These are phyloP conservation scores for Venusia cambrica DNA, from an alignment of 2,888 invertebrate species.

Conservation along the genomic window DNA sequence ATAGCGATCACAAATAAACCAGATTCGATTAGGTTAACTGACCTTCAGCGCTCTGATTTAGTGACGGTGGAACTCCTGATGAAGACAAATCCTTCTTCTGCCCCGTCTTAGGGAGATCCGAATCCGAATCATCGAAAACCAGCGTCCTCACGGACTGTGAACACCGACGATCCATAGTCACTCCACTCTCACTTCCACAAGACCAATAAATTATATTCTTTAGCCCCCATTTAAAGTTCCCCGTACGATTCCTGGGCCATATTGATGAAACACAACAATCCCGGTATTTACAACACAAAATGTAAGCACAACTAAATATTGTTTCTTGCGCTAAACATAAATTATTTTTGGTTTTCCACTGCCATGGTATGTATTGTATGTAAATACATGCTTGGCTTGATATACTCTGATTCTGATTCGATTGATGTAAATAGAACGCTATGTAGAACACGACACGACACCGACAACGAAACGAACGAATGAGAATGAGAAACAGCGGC, in stretches of 20 bases:
- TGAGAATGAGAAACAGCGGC: too few species aligned
- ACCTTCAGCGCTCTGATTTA: conserved; percentile 75
- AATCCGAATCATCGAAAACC: conserved; percentile 87
- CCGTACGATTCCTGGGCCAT: conserved; percentile 38
- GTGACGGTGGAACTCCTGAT: conserved; percentile 57
- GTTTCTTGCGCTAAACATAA: too few species aligned
- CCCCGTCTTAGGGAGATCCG: conserved; percentile 69
- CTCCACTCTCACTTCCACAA: conserved; percentile 66
- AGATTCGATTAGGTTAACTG: conserved; percentile 37
- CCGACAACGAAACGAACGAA: conserved; percentile 44
- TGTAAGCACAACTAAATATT: too few species aligned
- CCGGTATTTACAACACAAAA: conserved; percentile 10
- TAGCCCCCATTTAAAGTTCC: conserved; percentile 65
- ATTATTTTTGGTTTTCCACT: too few species aligned
- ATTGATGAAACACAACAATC: conserved; percentile 42
- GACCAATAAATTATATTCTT: conserved; percentile 60
- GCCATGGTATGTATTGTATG: too few species aligned
- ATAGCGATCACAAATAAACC: conserved; percentile 36
- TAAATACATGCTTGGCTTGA: conserved; percentile 40
- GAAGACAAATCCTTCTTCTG: conserved; percentile 65
- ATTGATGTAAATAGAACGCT: conserved; percentile 49
- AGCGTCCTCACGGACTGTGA: conserved; percentile 88
- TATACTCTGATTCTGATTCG: conserved; percentile 65
- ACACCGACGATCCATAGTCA: conserved; percentile 80
- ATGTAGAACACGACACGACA: conserved; percentile 50